Base-by-base conservation (phyloP, 2,888 invertebrate genomes). In the Drosophila austrosaltans region DNA sequence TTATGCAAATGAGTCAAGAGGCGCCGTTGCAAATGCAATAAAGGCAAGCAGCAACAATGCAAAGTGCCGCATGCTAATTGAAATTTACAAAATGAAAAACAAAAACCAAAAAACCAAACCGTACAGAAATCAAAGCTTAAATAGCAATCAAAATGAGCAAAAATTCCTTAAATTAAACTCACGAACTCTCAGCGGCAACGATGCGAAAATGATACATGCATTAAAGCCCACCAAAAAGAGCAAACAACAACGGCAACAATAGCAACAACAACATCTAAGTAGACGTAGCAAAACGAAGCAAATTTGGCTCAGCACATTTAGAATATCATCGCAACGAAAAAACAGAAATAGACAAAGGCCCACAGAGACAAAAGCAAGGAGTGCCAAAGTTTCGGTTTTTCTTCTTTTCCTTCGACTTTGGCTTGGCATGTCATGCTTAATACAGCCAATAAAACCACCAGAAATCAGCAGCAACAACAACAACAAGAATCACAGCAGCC, bases 101-200 rank as follows among this genome's bases (percentile, higher is more conserved):
- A 16, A 16, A 28, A 28, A 28, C 2, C 28, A 28, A 28, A 69
- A 57, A 72, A 56, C 48, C 48, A 48, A 48, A 25, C 48, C 48
- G 22, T 48, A 48, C 63, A 64, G 66, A 84, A 83, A 83, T 88
- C 87, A 83, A 86, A 84, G 84, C 75, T 77, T 81, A 77, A 85
- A 87, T 86, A 87, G 87, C 89, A 88, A 89, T 79, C 76, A 86
- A 84, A 87, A 76, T 77, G 75, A 84, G 75, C 87, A 84, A 86
- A 86, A 86, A 86, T 86, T 86, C 85, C 85, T 89, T 81, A 82
- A 89, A 84, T 87, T 85, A 82, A 90, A 87, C 90, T 90, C 90
- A 90, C 90, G 90, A 90, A 91, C 80, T 91, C 76, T 78, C 82
- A 78, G 77, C 72, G 59, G 59, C 81, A 89, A 77, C 86, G 86